Conservation (phyloP, 2,113 vertebrate genomes). For the rat (Rattus norvegicus) region GRCr8 NC_086040.1:1008001-1008500, state of each 20-base stretch:
- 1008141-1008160: neutral
- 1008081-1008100: neutral
- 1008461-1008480: neutral
- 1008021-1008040: neutral
- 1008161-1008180: neutral
- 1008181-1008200: neutral
- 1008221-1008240: neutral
- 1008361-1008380: neutral
- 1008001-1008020: neutral
- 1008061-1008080: neutral
- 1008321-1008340: neutral
- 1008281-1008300: neutral
- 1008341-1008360: neutral
- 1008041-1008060: neutral
- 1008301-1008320: neutral
- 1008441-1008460: neutral
- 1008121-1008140: neutral
- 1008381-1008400: neutral
- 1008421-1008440: neutral
- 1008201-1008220: neutral
- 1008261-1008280: neutral
- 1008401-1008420: neutral
- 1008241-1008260: neutral
- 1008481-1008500: neutral
- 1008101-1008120: neutral